Evolutionary conservation across 2,113 vertebrate genomes (phyloP), one percentile per base, ranked within the genome.

Genomic region (Bolborhynchus lineola): DNA sequence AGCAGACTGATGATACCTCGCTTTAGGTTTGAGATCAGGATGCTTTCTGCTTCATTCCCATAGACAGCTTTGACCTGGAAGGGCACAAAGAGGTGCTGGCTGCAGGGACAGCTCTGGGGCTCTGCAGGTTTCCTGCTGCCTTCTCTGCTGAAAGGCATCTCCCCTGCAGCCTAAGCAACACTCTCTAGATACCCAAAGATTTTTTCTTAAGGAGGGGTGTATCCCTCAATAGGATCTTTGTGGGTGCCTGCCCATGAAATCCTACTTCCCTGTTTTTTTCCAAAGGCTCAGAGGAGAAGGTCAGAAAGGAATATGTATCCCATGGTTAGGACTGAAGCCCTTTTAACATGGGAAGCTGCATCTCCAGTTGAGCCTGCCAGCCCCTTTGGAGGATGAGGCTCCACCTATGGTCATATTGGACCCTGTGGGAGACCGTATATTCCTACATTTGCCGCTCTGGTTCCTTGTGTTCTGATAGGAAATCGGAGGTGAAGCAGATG

Each of bases 21-120:
- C 59, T 98, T 98, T 81, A 98, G 64, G 53, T 97, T 97, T 1
- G 96, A 81, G 17, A 71, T 62, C 42, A 94, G 88, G 68, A 83
- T 26, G 10, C 69, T 93, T 75, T 93, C 88, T 2, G 53, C 76
- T 76, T 69, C 10, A 0, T 97, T 64, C 55, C 87, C 79, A 0
- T 97, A 97, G 44, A 97, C 41, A 21, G 74, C 84, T 82, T 96
- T 92, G 12, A 97, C 69, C 97, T 98, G 81, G 16, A 31, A 84
- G 37, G 16, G 37, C 3, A 65, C 72, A 23, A 75, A 11, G 18
- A 9, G 42, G 46, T n/a, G n/a, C 25, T 60, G 62, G 12, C 37
- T 75, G 25, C 3, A 2, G 21, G 74, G 19, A 50, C 0, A 0
- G 25, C 50, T 37, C 46, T 63, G 55, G 4, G 21, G 13, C 18